Evolutionary conservation across 2,888 invertebrate species (phyloP).

Genomic region (Orthonevra nobilis): DNA sequence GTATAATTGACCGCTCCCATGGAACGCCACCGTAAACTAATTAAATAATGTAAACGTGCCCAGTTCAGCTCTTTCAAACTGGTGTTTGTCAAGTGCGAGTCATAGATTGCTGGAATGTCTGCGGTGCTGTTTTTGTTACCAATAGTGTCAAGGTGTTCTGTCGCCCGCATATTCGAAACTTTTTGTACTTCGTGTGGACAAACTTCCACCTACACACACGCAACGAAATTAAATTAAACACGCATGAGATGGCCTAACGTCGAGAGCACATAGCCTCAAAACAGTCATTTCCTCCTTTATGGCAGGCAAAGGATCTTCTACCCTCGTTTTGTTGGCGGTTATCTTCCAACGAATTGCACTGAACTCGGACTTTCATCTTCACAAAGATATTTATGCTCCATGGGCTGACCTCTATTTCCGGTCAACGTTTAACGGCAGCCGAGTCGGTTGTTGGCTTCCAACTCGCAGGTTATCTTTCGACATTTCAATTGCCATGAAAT

Average conservation of each 20-base stretch:
- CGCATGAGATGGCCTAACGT: constrained; percentile 40
- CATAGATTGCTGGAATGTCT: not conserved
- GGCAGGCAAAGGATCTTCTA: constrained; percentile 13
- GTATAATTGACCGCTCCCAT: constrained; percentile 18
- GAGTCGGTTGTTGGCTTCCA: constrained; percentile 17
- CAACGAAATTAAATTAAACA: constrained; percentile 26
- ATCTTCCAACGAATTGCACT: constrained; percentile 13
- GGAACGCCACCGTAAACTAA: constrained; percentile 12
- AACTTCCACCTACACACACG: not conserved
- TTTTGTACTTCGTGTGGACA: not conserved
- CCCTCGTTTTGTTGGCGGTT: not conserved
- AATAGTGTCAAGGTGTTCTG: constrained; percentile 2
- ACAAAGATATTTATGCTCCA: constrained; percentile 13
- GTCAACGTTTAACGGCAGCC: constrained; percentile 34
- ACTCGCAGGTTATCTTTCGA: constrained; percentile 43
- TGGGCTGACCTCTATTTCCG: constrained; percentile 49
- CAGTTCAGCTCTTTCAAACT: no score
- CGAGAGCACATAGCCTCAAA: constrained; percentile 14
- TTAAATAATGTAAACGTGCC: constrained; percentile 38
- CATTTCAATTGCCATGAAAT: constrained; percentile 64
- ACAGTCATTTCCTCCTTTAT: constrained; percentile 30
- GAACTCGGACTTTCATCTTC: not conserved
- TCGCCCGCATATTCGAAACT: constrained; percentile 5
- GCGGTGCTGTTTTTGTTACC: not conserved
- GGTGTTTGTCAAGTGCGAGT: not conserved